phyloP scores from a whole-genome alignment of 2,113 vertebrate genomes.

The Morphnarchus princeps region DNA sequence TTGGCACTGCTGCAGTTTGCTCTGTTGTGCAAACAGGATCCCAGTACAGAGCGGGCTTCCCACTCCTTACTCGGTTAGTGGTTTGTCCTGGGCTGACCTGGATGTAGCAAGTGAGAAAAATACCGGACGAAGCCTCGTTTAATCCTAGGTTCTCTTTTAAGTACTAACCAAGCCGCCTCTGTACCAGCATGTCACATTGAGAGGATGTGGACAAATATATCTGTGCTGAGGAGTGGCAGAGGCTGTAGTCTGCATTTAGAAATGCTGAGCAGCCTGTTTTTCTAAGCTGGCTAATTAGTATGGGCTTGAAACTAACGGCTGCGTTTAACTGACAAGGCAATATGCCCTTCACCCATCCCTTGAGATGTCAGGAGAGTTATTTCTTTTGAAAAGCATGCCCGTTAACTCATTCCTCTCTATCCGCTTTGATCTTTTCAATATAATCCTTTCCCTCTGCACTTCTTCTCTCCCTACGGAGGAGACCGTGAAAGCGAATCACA shows the following conservation, averaged over 20 bases:
- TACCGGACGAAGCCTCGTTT: not conserved
- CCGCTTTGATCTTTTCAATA: not conserved
- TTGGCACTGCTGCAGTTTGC: not conserved
- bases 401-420: not conserved
- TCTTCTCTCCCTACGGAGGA: not conserved
- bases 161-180: not conserved
- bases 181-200: not conserved
- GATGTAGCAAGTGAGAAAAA: conserved; percentile 45
- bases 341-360: conserved; percentile 39
- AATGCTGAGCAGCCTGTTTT: conserved; percentile 36
- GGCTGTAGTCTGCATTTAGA: conserved; percentile 9
- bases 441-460: not conserved
- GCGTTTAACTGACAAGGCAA: conserved; percentile 53
- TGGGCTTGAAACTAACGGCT: conserved; percentile 39
- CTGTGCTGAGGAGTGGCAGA: conserved; percentile 37
- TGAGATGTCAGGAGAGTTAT: conserved; percentile 28
- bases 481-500: not conserved
- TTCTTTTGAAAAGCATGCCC: not conserved
- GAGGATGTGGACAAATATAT: conserved; percentile 54
- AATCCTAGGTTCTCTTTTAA: conserved; percentile 8
- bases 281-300: conserved; percentile 53
- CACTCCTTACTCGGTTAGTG: not conserved
- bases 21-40: not conserved
- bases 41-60: not conserved
- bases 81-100: conserved; percentile 53